phyloP scores from a whole-genome alignment of 1,140 invertebrate species.

The Trinorchestia longiramus region DNA sequence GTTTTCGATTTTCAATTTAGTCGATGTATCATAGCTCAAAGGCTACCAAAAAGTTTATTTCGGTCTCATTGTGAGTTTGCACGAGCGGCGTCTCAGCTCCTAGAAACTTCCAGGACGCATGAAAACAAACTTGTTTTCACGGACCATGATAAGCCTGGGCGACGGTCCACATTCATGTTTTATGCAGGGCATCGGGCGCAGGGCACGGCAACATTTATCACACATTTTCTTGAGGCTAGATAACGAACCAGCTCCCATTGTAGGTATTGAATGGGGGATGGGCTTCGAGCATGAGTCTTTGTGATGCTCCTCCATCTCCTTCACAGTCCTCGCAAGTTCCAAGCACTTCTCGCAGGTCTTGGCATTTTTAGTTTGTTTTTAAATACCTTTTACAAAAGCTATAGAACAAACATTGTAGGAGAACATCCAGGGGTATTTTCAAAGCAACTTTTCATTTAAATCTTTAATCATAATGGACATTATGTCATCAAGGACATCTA shows the following conservation, averaged over 20 bases:
- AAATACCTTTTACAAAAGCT: not conserved
- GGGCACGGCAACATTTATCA: not conserved
- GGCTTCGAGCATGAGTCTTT: not conserved
- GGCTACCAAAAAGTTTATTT: not conserved
- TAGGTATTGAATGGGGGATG: not conserved
- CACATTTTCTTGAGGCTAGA: not conserved
- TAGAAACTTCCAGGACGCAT: not conserved
- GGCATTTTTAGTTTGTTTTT: not conserved
- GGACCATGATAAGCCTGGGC: not conserved
- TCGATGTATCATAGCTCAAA: not conserved
- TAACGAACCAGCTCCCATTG: conserved; percentile 29
- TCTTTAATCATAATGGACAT: not conserved
- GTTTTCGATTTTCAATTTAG: not conserved
- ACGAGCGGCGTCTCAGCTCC: not conserved
- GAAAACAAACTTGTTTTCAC: conserved; percentile 1
- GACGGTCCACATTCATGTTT: not conserved
- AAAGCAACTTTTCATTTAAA: not conserved
- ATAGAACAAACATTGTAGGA: not conserved
- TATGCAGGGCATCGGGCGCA: not conserved
- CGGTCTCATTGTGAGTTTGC: not conserved
- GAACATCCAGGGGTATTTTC: too few relatives aligned
- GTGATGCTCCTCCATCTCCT: not conserved
- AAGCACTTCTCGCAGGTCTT: not conserved
- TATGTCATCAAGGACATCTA: not conserved
- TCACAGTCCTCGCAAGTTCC: not conserved